A percentile compares a stretch with the other conserved stretches of the same genome.
phyloP scores from a whole-genome alignment of 1,140 invertebrate species.

The Thaumetopoea pityocampa region DNA sequence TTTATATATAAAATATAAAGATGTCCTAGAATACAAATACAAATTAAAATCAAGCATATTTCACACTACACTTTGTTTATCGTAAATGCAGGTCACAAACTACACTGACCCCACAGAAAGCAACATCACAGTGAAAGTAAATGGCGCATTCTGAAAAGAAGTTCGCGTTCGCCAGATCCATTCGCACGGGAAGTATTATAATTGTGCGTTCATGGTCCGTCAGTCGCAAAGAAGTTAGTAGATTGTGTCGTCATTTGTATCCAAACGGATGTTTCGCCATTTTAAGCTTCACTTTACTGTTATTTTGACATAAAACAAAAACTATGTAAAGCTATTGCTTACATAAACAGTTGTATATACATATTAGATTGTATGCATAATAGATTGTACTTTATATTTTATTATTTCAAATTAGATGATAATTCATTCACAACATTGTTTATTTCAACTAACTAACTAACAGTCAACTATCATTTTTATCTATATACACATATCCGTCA shows the following conservation, averaged over 20 bases:
- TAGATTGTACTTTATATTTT: too few species aligned
- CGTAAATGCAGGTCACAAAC: constrained; percentile 17
- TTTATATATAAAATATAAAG: too few species aligned
- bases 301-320: too few species aligned
- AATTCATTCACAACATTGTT: too few species aligned
- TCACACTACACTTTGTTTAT: constrained; percentile 22
- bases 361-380: too few species aligned
- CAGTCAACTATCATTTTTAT: too few species aligned
- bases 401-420: too few species aligned
- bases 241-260: constrained; percentile 34
- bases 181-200: constrained; percentile 53
- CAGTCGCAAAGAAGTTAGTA: constrained; percentile 37
- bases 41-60: constrained; percentile 27
- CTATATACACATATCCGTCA: too few species aligned
- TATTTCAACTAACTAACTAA: too few species aligned
- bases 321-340: too few species aligned
- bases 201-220: constrained; percentile 38
- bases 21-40: constrained; percentile 11
- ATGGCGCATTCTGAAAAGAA: constrained; percentile 45
- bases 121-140: constrained; percentile 49
- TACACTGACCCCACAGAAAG: constrained; percentile 37
- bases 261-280: constrained; percentile 12
- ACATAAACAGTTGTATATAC: too few species aligned
- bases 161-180: constrained; percentile 16
- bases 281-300: not conserved